These are phyloP conservation scores for Pampusana beccarii DNA, from an alignment of 2,113 vertebrate species.

Conservation along the genomic window DNA sequence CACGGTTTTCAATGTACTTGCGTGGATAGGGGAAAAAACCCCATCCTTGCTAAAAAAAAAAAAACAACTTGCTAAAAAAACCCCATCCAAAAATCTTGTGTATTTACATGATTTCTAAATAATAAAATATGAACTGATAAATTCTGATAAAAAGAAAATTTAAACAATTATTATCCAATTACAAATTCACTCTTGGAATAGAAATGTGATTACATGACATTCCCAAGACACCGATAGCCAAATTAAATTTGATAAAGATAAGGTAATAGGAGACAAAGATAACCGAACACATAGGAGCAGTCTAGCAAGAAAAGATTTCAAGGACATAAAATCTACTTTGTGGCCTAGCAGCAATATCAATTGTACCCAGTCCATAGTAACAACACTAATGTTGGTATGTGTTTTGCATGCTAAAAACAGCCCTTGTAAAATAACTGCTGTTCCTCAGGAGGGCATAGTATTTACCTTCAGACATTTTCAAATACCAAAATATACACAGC, in stretches of 20 bases:
- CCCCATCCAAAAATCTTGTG: fast-evolving
- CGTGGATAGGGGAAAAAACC: too few relatives aligned
- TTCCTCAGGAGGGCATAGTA: neutral
- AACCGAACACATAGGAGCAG: neutral
- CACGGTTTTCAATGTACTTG: neutral
- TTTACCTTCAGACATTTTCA: neutral
- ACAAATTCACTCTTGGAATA: neutral
- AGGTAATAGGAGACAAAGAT: neutral
- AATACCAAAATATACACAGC: neutral
- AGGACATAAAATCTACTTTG: neutral
- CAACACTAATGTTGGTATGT: neutral
- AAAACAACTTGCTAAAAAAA: neutral
- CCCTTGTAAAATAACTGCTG: neutral
- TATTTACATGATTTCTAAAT: neutral
- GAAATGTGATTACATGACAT: neutral
- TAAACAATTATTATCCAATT: neutral
- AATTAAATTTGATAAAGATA: neutral
- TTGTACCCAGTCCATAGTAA: neutral
- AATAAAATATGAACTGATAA: neutral
- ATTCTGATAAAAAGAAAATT: neutral
- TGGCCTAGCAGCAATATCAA: neutral
- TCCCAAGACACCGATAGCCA: neutral
- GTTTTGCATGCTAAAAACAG: neutral
- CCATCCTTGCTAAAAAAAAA: too few relatives aligned
- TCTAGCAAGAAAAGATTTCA: neutral